phyloP scores from a whole-genome alignment of 92 coral and sea anemone species.

The Heliopora coerulea region DNA sequence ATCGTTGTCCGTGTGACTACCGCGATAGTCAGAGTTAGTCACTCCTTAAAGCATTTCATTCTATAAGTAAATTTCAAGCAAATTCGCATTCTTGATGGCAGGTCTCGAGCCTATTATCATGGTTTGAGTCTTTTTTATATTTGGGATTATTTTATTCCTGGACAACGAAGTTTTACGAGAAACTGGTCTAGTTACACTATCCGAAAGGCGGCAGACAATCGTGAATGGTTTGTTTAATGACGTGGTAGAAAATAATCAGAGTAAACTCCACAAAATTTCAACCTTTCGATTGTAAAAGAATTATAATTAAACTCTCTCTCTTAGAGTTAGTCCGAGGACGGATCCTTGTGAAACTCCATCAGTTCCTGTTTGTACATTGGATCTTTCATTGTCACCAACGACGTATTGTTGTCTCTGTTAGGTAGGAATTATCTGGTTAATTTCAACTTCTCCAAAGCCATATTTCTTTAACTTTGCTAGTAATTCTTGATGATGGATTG shows the following conservation, averaged over 20 bases:
- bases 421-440: slow-evolving; percentile 50
- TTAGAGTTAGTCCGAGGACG: not conserved
- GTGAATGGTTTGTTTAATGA: not conserved
- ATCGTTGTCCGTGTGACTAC: too few species aligned
- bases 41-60: too few species aligned
- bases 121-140: not conserved
- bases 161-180: not conserved
- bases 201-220: not conserved
- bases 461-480: slow-evolving; percentile 34
- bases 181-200: not conserved
- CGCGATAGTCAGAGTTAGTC: too few species aligned
- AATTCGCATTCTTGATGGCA: too few species aligned
- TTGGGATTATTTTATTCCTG: not conserved
- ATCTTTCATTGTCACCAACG: not conserved
- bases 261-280: not conserved
- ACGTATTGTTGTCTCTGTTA: slow-evolving; percentile 34
- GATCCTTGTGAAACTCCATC: not conserved
- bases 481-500: slow-evolving; percentile 48
- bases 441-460: not conserved
- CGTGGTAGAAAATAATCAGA: too few species aligned
- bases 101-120: not conserved
- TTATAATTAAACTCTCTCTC: too few species aligned
- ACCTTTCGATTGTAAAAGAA: not conserved
- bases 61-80: too few species aligned
- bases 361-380: not conserved